Evolutionary conservation across 2,113 vertebrate species (phyloP), one percentile per base, ranked within the genome.

Genomic region (Ophthalmolycus amberensis): DNA sequence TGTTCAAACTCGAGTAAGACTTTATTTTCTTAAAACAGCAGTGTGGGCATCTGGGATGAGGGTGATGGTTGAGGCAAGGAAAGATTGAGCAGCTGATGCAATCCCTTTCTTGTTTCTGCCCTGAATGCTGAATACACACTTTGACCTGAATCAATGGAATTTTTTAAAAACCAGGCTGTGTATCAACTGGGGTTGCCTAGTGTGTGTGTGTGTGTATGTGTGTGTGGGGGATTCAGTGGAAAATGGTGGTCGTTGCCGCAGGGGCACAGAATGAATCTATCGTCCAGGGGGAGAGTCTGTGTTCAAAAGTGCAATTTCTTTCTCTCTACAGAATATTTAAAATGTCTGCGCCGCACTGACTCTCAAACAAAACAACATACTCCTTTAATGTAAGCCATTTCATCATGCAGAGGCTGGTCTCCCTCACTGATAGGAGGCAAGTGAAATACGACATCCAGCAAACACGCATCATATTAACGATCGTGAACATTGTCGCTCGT

Each of bases 1-100:
- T 93, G 86, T 89, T 91, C 85, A 91, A 90, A 94, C 88, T 91
- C 75, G 60, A 90, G 81, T 70, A 82, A 85, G 78, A 75, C 68
- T 87, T 68, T 63, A 7, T 82, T 83, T 88, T 74, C 66, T 82
- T 79, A 71, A 78, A 83, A 75, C 78, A 75, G 68, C 54, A 87
- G 67, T 80, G 74, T 84, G 73, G 76, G 58, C 72, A 83, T 86
- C 34, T 81, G 42, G 75, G 75, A 71, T 67, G 83, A 62, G 59
- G 34, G 65, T 16, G 80, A 80, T 67, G 63, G 66, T 15, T 9
- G 37, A 22, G 76, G 40, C 71, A 71, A 8, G 44, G 79, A 79
- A 38, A 77, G 52, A 62, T 37, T 4, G 37, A 74, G 82, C 59
- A 82, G 68, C 68, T 80, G 79, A 91, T 54, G 65, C 66, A 79